These are phyloP conservation scores for Micropoecilia bifurca DNA, from an alignment of 2,797 vertebrate genomes.

Conservation along the genomic window DNA sequence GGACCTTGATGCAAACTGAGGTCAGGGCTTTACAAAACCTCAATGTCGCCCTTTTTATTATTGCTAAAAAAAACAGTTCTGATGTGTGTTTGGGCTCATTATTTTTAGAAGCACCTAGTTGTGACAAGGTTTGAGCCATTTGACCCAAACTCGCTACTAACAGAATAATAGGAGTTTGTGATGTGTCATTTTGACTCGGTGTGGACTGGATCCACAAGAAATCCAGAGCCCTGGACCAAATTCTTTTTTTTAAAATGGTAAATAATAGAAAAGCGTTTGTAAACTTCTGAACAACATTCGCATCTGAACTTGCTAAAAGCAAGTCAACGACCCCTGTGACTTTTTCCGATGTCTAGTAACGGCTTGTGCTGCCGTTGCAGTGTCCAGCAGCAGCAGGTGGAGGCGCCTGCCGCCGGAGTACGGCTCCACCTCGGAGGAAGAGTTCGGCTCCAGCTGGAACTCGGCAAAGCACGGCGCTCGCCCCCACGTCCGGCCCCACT, in stretches of 20 bases:
- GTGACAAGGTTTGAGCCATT: background rate
- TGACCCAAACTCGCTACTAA: background rate
- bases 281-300: background rate
- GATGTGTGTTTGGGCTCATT: background rate
- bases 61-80: background rate
- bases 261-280: background rate
- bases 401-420: constrained; percentile 97
- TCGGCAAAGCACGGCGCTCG: constrained; percentile 89
- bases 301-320: background rate
- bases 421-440: constrained; percentile 99
- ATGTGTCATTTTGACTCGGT: background rate
- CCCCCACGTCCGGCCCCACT: constrained; percentile 85
- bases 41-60: background rate
- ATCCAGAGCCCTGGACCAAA: background rate
- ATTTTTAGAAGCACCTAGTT: background rate
- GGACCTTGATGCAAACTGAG: background rate
- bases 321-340: background rate
- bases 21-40: background rate
- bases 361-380: constrained; percentile 44
- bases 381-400: constrained; percentile 94
- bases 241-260: background rate
- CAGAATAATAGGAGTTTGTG: background rate
- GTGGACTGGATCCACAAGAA: background rate
- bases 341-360: constrained; percentile 6
- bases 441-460: constrained; percentile 95